These are phyloP conservation scores for Nymphalis io DNA, from an alignment of 1,140 invertebrate species.

Conservation along the genomic window DNA sequence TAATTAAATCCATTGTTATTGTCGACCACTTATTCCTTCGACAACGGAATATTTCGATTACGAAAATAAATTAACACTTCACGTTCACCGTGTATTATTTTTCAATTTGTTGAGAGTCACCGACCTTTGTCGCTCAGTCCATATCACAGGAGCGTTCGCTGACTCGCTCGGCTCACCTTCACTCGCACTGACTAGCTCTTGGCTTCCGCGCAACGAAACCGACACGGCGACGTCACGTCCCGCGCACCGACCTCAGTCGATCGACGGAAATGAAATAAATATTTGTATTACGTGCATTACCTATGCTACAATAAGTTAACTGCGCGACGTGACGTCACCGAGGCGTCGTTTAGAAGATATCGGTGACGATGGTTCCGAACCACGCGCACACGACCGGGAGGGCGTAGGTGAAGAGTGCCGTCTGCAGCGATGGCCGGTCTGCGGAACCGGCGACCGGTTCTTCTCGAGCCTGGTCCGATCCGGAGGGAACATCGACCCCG, in stretches of 20 bases:
- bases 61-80: slow-evolving; percentile 50
- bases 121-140: slow-evolving; percentile 33
- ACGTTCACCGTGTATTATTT: slow-evolving; percentile 41
- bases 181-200: slow-evolving; percentile 62
- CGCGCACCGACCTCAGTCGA: not conserved
- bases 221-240: slow-evolving; percentile 24
- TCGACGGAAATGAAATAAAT: slow-evolving; percentile 10
- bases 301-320: slow-evolving; percentile 10
- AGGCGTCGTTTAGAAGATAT: slow-evolving; percentile 85
- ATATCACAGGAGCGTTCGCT: slow-evolving; percentile 61
- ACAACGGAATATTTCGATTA: slow-evolving; percentile 28
- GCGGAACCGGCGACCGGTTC: slow-evolving; percentile 51
- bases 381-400: slow-evolving; percentile 90
- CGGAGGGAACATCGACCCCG: slow-evolving; percentile 8
- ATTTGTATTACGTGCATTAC: not conserved
- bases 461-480: slow-evolving; percentile 32
- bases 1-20: slow-evolving; percentile 47
- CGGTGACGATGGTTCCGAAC: slow-evolving; percentile 90
- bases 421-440: slow-evolving; percentile 81
- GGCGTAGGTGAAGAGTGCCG: slow-evolving; percentile 87
- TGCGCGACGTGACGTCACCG: slow-evolving; percentile 34
- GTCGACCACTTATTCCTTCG: slow-evolving; percentile 44
- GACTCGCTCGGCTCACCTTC: slow-evolving; percentile 28
- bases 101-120: slow-evolving; percentile 52
- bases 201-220: slow-evolving; percentile 1